Evolutionary conservation across 2,113 vertebrate species (phyloP), one percentile per base, ranked within the genome.

Genomic region (Pelvicachromis taeniatus): DNA sequence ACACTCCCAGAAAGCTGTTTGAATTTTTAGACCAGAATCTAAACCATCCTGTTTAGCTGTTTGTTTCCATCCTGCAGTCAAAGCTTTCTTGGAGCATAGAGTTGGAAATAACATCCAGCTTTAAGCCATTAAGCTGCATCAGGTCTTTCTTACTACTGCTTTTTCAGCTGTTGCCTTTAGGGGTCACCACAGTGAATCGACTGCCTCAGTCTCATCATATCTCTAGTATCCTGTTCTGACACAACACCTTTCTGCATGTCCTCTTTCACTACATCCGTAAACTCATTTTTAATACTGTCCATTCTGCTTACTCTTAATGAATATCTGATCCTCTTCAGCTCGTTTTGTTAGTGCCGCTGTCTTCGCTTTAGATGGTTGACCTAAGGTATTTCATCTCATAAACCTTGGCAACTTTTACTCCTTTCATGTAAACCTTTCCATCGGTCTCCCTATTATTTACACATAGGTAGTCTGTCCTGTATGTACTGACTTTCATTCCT

Each of bases 1-100:
- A 85, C 52, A 70, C 70, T 89, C 78, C 55, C 88, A 70, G 80
- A 82, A 85, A 35, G 70, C 87, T 84, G 45, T 83, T 86, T 87
- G 73, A 50, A 40, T 88, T 90, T 86, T 75, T 58, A 81, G 78
- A 89, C 58, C 78, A 63, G 86, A 91, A 70, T 89, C 80, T 56
- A 21, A 68, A 89, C 17, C 68, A 85, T 83, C 87, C 84, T 77
- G 19, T 85, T 85, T 50, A 63, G 78, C 84, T 91, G 89, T 94
- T 92, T 93, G 90, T 94, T 92, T 92, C 90, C 58, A 78, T 77
- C 68, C 52, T n/a, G 17, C 80, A 87, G 80, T 87, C 56, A 21
- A 83, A 40, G 75, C 81, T 70, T 86, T 68, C 52, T 0, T 75
- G 81, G 87, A 59, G 31, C 53, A 58, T 29, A 78, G 83, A 81